phyloP scores from a whole-genome alignment of 1,140 invertebrate genomes.

The Sminthurides bifidus region DNA sequence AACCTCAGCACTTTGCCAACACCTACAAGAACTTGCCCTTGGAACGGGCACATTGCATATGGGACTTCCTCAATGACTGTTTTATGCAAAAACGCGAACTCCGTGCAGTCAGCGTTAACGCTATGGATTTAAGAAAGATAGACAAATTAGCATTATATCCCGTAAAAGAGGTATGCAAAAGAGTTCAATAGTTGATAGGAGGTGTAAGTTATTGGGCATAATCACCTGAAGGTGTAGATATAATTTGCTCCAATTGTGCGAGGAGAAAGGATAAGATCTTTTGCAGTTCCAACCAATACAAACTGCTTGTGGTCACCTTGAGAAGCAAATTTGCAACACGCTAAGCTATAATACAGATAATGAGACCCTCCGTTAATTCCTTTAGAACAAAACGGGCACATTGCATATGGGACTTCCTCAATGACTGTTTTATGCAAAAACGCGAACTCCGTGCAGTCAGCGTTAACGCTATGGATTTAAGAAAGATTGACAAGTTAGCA shows the following conservation, averaged over 20 bases:
- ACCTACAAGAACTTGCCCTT: constrained; percentile 81
- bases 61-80: constrained; percentile 92
- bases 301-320: constrained; percentile 58
- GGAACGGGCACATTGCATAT: constrained; percentile 75
- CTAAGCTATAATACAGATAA: constrained; percentile 46
- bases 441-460: constrained; percentile 66
- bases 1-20: constrained; percentile 82
- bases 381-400: constrained; percentile 81
- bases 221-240: constrained; percentile 74
- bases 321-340: constrained; percentile 57
- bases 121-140: constrained; percentile 35
- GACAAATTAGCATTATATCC: constrained; percentile 39
- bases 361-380: too few relatives aligned
- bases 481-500: constrained; percentile 34
- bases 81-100: constrained; percentile 82
- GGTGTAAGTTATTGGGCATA: constrained; percentile 11
- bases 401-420: constrained; percentile 81
- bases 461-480: constrained; percentile 43
- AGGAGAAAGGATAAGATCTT: constrained; percentile 81
- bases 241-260: constrained; percentile 63
- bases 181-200: constrained; percentile 19
- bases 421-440: constrained; percentile 87
- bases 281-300: constrained; percentile 76
- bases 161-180: constrained; percentile 30
- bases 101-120: constrained; percentile 54